Conservation (phyloP, 2,888 invertebrate genomes). For the Agonopterix heracliana region DNA sequence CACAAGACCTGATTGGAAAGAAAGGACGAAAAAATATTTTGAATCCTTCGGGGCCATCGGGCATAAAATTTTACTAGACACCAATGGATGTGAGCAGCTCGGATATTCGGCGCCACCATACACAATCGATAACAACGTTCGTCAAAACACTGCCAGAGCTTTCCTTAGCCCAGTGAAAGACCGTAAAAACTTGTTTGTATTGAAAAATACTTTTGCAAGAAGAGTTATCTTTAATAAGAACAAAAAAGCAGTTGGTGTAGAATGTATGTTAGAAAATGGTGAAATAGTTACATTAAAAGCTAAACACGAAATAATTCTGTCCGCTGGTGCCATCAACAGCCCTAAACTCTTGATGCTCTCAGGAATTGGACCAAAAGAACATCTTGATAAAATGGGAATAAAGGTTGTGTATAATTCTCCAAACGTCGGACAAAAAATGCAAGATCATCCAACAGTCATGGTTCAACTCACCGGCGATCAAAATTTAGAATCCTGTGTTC, state of each 20-base stretch:
- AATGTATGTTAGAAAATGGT: slow-evolving; percentile 18
- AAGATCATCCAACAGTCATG: slow-evolving; percentile 38
- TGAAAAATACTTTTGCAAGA: slow-evolving; percentile 29
- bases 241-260: slow-evolving; percentile 29
- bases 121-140: slow-evolving; percentile 20
- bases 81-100: slow-evolving; percentile 34
- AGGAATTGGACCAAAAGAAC: slow-evolving; percentile 37
- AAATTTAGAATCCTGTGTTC: too few relatives aligned
- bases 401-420: slow-evolving; percentile 26
- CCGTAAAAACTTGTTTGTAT: slow-evolving; percentile 27
- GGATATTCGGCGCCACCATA: slow-evolving; percentile 35
- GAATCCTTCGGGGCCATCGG: slow-evolving; percentile 37
- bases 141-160: slow-evolving; percentile 28
- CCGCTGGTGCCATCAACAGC: slow-evolving; percentile 37
- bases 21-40: slow-evolving; percentile 45
- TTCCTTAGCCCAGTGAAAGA: slow-evolving; percentile 25
- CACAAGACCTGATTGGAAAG: slow-evolving; percentile 36
- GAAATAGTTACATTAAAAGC: slow-evolving; percentile 17
- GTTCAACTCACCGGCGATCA: too few relatives aligned
- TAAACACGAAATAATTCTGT: slow-evolving; percentile 35
- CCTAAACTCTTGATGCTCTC: slow-evolving; percentile 46
- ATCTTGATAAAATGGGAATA: slow-evolving; percentile 30
- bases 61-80: slow-evolving; percentile 29
- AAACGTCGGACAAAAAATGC: slow-evolving; percentile 37
- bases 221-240: slow-evolving; percentile 27